phyloP scores from a whole-genome alignment of 2,888 invertebrate genomes.

The Drosophila suboccidentalis region DNA sequence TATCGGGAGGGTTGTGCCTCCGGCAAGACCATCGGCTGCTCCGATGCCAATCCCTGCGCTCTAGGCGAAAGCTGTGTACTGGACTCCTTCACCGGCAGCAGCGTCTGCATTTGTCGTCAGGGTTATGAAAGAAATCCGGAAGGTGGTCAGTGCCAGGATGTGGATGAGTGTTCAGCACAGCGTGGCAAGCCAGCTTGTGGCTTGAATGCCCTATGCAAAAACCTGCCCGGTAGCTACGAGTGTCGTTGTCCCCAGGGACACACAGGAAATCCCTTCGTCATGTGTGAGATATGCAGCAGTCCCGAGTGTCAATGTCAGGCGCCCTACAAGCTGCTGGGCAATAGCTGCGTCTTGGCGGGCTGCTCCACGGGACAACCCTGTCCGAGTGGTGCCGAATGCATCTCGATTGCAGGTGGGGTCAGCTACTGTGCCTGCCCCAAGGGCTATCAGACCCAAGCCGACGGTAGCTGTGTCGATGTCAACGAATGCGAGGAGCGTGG shows the following conservation, averaged over 20 bases:
- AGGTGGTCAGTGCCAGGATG: constrained; percentile 92
- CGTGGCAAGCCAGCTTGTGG: constrained; percentile 93
- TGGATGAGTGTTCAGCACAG: constrained; percentile 93
- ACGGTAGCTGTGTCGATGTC: constrained; percentile 93
- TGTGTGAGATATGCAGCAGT: constrained; percentile 94
- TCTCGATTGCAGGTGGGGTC: constrained; percentile 94
- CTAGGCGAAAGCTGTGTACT: constrained; percentile 94
- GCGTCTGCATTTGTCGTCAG: constrained; percentile 95
- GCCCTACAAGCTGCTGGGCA: constrained; percentile 93
- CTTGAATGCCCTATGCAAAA: constrained; percentile 95
- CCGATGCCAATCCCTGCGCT: constrained; percentile 91
- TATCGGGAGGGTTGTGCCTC: constrained; percentile 92
- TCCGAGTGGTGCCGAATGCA: constrained; percentile 95
- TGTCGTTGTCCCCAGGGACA: constrained; percentile 95
- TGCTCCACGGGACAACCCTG: constrained; percentile 93
- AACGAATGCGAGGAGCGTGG: constrained; percentile 93
- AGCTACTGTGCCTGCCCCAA: constrained; percentile 97
- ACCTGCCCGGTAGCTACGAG: constrained; percentile 96
- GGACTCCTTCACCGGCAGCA: constrained; percentile 90
- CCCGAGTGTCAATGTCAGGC: constrained; percentile 95
- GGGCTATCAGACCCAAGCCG: constrained; percentile 91
- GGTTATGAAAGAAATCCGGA: constrained; percentile 93
- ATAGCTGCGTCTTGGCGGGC: constrained; percentile 93
- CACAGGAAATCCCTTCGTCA: constrained; percentile 95
- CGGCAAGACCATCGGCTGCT: constrained; percentile 89